Base-by-base conservation (phyloP, 2,888 invertebrate genomes). In the Lucinisca nassula region DNA sequence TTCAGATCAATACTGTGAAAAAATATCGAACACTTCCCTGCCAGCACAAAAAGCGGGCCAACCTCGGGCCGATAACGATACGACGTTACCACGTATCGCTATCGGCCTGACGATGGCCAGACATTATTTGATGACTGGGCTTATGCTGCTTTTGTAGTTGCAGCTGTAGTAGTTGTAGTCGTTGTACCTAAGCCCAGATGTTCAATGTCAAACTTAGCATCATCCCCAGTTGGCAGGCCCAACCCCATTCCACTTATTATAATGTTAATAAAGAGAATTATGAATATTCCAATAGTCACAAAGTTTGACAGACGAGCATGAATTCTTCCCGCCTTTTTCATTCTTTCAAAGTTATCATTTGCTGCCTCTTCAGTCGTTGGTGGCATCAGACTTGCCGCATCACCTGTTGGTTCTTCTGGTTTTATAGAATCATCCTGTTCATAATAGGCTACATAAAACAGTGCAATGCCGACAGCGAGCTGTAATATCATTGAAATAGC, bases 161-260 rank as follows among this genome's bases (percentile, higher is more conserved):
- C n/a, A n/a, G n/a, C n/a, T n/a, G n/a, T n/a, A n/a, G n/a, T n/a
- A n/a, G n/a, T n/a, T n/a, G n/a, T n/a, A n/a, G n/a, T n/a, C n/a
- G 67, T 35, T 35, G 67, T 67, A 21, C 35, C 24, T 17, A 67
- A 4, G 21, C 67, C 67, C 6, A 67, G 67, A 67, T 67, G 67
- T 10, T 67, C 67, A 12, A 67, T 67, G 21, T 67, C 35, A 67
- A 35, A 67, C 30, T 67, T 30, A 14, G 67, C 30, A 30, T 67
- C 67, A 1, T 67, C 30, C 4, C 67, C 67, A 10, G 67, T 35
- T 1, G 67, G 67, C 35, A 67, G 4, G 32, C 79, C 72, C n/a
- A 81, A 24, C 27, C 81, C 81, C 74, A 81, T 55, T 1, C 74
- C 81, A 75, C 81, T 81, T n/a, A 81, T 21, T 21, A 81, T 38